Base-by-base conservation (phyloP, 2,113 vertebrate genomes). In the Sapajus apella region DNA sequence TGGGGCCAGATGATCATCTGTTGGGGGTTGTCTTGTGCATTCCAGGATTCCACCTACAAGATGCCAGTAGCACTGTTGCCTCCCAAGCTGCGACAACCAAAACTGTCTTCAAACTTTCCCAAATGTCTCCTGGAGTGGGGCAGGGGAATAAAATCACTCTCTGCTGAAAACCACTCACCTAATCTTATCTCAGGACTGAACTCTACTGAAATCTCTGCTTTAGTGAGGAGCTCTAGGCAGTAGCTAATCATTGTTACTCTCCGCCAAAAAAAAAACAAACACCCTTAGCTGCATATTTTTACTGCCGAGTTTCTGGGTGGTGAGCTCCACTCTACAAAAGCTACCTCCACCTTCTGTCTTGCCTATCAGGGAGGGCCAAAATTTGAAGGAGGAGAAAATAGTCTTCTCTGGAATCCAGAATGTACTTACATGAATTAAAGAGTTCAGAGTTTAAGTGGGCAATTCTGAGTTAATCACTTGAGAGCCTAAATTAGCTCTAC, bases 401-500 rank as follows among this genome's bases (percentile, higher is more conserved):
- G 10, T 55, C 87, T 82, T 93, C 30, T 70, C 27, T 40, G 58
- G 55, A 90, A 91, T 90, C 70, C 58, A 91, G 90, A 83, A 87
- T 0, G 0, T 64, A 76, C 68, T 96, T 75, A 27, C 52, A 56
- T 89, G 72, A 95, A 97, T 91, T 92, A 95, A 95, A 89, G 89
- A 75, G 93, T 87, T 91, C 89, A 95, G 89, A 64, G 93, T 93
- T 95, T 96, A 97, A 96, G 93, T 97, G 96, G 87, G 64, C 92
- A 97, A 85, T 97, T 97, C 90, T 87, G 70, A 96, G 83, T 81
- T 47, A 95, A 93, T 93, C 97, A 95, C 92, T 52, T 52, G 83
- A 97, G 94, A 92, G n/a, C 35, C 45, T 68, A 89, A 96, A 96
- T 96, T 93, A 97, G 64, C 96, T 96, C 93, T 96, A 95, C 94